These are phyloP conservation scores for Anadara kagoshimensis DNA, from an alignment of 1,140 invertebrate species.

Conservation along the genomic window DNA sequence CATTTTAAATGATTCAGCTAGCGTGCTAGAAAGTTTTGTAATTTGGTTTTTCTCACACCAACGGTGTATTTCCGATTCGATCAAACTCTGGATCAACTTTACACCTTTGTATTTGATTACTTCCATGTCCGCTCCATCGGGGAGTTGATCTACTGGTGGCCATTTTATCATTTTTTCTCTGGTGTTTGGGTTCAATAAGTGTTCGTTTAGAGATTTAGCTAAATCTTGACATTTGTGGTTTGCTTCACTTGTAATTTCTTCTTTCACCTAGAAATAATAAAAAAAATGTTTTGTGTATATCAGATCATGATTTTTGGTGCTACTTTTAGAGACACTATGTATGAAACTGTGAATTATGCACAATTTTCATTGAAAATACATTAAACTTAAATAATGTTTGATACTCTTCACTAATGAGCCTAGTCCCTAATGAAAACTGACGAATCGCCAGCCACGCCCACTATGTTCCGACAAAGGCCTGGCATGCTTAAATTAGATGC, in stretches of 20 bases:
- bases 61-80: constrained; percentile 26
- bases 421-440: too few species aligned
- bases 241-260: constrained; percentile 22
- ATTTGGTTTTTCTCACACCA: constrained; percentile 34
- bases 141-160: constrained; percentile 28
- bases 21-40: constrained; percentile 9
- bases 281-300: too few species aligned
- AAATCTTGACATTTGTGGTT: constrained; percentile 21
- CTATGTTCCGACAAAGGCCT: too few species aligned
- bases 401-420: too few species aligned
- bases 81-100: constrained; percentile 27
- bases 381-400: too few species aligned
- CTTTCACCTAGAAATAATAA: constrained; percentile 31
- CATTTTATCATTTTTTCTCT: constrained; percentile 21
- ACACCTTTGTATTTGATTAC: constrained; percentile 40
- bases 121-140: constrained; percentile 35
- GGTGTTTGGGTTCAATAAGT: constrained; percentile 19
- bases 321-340: too few species aligned
- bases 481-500: too few species aligned
- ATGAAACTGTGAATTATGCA: too few species aligned
- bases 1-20: constrained; percentile 32
- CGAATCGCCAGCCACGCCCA: too few species aligned
- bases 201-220: constrained; percentile 2
- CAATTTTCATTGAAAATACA: too few species aligned
- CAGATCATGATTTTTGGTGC: too few species aligned